These are phyloP conservation scores for Spilogale gracilis DNA, from an alignment of 2,113 vertebrate genomes.

Conservation along the genomic window DNA sequence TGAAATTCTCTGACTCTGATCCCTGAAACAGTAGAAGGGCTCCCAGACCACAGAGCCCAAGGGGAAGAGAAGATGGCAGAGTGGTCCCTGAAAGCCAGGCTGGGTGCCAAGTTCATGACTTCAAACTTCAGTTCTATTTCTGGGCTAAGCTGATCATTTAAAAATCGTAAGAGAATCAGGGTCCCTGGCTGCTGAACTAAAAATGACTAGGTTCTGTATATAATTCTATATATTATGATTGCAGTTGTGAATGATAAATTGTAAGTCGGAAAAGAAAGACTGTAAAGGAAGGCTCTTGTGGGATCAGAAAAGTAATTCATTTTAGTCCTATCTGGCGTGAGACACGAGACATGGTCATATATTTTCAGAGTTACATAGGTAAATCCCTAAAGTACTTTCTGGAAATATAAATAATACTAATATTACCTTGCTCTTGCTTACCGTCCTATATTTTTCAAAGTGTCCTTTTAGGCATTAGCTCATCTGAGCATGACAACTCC, in stretches of 20 bases:
- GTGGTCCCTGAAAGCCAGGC: neutral
- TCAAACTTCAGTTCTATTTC: conserved; percentile 36
- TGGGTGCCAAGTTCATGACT: neutral
- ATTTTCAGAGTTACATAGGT: conserved; percentile 77
- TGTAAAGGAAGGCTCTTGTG: conserved; percentile 73
- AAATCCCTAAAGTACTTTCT: conserved; percentile 77
- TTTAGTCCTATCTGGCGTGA: conserved; percentile 67
- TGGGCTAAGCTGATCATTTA: conserved; percentile 33
- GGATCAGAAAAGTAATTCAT: conserved; percentile 81
- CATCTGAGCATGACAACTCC: neutral
- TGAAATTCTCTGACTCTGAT: neutral
- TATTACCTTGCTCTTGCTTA: conserved; percentile 71
- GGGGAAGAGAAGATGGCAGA: neutral
- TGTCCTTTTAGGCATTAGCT: conserved; percentile 45
- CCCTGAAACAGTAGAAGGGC: neutral
- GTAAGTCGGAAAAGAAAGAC: conserved; percentile 64
- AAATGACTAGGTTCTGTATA: conserved; percentile 57
- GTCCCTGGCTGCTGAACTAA: conserved; percentile 30
- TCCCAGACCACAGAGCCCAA: neutral
- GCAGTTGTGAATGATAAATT: conserved; percentile 75
- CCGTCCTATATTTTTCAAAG: conserved; percentile 53
- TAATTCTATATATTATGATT: conserved; percentile 61
- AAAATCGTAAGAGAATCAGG: conserved; percentile 24
- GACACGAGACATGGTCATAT: conserved; percentile 74
- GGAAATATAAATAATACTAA: conserved; percentile 79